Conservation (phyloP, 2,113 vertebrate genomes). For the Chionodraco myersi region DNA sequence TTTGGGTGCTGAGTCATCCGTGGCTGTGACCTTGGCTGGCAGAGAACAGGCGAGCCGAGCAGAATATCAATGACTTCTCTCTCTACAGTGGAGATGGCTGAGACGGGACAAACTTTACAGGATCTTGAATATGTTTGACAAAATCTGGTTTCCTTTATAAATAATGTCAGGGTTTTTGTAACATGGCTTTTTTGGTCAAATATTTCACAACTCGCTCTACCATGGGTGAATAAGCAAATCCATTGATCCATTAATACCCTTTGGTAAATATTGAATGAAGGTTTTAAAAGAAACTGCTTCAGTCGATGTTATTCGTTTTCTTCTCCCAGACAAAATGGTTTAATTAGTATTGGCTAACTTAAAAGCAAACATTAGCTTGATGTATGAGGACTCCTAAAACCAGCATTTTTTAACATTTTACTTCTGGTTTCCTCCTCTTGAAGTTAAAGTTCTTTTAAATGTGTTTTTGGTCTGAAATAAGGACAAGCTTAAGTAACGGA, state of each 20-base stretch:
- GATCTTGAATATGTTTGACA: conserved; percentile 22
- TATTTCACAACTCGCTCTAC: neutral
- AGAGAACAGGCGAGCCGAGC: conserved; percentile 26
- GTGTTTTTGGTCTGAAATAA: too few species aligned
- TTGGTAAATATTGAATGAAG: neutral
- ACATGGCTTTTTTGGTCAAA: neutral
- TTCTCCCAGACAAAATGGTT: neutral
- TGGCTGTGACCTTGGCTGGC: conserved; percentile 61
- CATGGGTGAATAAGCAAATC: neutral
- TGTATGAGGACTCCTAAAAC: neutral
- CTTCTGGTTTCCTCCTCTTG: too few species aligned
- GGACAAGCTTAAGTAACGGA: too few species aligned
- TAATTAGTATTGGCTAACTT: neutral
- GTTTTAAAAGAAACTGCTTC: neutral
- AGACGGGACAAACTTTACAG: conserved; percentile 18
- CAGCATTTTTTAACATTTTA: too few species aligned
- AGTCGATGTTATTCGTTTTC: neutral
- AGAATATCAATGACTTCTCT: conserved; percentile 62
- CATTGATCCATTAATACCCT: neutral
- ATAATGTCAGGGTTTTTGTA: neutral
- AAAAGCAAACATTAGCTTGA: neutral
- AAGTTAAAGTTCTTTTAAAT: too few species aligned
- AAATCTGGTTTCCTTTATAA: neutral
- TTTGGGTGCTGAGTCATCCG: conserved; percentile 70
- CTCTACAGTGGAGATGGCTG: conserved; percentile 7